These are phyloP conservation scores for Saccostrea echinata DNA, from an alignment of 1,140 invertebrate species.

Conservation along the genomic window DNA sequence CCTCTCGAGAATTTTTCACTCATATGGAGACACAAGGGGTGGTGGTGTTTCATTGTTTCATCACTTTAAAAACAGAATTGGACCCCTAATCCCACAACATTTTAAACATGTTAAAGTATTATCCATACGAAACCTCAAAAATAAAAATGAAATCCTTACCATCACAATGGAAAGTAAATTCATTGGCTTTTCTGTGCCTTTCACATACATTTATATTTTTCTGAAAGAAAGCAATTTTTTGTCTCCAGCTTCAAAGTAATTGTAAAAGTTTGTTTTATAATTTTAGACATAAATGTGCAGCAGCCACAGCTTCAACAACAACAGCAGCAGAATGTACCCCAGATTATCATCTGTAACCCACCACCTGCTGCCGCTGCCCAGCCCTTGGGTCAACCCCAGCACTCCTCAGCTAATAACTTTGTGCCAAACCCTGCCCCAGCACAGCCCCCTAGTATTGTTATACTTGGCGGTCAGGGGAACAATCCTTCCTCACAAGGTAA, in stretches of 20 bases:
- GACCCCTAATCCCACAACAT: too few relatives aligned
- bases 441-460: conserved; percentile 26
- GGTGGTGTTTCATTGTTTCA: too few relatives aligned
- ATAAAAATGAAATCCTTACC: too few relatives aligned
- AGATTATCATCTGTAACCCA: conserved; percentile 20
- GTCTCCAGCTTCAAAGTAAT: not conserved
- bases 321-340: not conserved
- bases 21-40: too few relatives aligned
- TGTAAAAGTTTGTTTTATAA: not conserved
- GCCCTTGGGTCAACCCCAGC: conserved; percentile 5
- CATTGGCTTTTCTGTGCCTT: too few relatives aligned
- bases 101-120: too few relatives aligned
- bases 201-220: too few relatives aligned
- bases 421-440: conserved; percentile 23
- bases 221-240: too few relatives aligned
- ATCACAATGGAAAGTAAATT: too few relatives aligned
- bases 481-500: conserved; percentile 30
- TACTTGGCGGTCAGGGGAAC: not conserved
- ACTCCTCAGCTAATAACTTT: not conserved
- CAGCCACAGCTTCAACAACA: not conserved
- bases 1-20: too few relatives aligned
- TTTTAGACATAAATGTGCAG: conserved; percentile 7
- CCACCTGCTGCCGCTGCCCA: not conserved
- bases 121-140: too few relatives aligned
- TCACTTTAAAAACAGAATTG: too few relatives aligned